Evolutionary conservation across 2,797 vertebrate genomes (phyloP).

Genomic region (Leuciscus waleckii): DNA sequence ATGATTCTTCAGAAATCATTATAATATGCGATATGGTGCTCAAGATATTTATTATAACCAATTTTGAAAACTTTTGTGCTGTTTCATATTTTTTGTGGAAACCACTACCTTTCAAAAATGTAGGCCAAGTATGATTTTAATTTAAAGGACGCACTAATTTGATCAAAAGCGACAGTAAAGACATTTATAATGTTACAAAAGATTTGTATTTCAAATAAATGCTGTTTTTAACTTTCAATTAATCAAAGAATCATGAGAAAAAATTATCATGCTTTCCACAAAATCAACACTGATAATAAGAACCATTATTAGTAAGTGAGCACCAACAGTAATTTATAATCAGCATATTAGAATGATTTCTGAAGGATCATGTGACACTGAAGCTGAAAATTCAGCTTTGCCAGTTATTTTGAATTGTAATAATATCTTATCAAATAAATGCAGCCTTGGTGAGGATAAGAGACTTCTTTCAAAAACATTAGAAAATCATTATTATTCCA

Average conservation of each 20-base stretch:
- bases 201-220: neutral
- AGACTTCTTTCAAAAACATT: neutral
- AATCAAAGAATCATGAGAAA: neutral
- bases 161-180: neutral
- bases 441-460: neutral
- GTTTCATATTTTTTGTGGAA: neutral
- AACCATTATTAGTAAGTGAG: neutral
- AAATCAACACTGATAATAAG: neutral
- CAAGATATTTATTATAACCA: too few relatives aligned
- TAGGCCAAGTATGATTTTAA: neutral
- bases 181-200: neutral
- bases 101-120: neutral
- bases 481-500: neutral
- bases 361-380: neutral
- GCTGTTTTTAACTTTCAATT: neutral
- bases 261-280: neutral
- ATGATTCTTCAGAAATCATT: neutral
- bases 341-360: neutral
- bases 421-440: neutral
- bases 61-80: neutral
- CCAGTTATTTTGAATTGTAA: neutral
- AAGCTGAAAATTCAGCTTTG: neutral
- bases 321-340: neutral
- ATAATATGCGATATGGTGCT: constrained; percentile 2
- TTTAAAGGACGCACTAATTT: neutral